Conservation (phyloP, 2,797 vertebrate genomes). For the Spinus olivaceus region DNA sequence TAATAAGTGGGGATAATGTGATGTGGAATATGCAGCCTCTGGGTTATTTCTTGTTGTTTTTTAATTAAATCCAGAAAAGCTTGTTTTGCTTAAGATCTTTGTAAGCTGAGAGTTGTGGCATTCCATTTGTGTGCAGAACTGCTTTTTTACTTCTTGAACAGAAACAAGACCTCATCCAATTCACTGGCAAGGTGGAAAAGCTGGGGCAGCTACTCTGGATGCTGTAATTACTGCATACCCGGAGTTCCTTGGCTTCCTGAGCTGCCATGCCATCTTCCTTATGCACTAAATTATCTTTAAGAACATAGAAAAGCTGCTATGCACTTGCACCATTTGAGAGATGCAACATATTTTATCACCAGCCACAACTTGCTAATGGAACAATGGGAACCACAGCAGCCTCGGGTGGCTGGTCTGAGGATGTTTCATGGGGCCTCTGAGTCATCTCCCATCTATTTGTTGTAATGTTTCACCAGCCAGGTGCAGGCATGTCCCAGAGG, state of each 20-base stretch:
- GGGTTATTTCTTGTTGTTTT: slow-evolving; percentile 16
- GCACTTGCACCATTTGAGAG: not conserved
- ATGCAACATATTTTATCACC: not conserved
- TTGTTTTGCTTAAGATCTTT: not conserved
- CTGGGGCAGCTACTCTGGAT: not conserved
- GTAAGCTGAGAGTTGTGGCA: not conserved
- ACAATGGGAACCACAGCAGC: not conserved
- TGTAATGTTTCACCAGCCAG: slow-evolving; percentile 15
- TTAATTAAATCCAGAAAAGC: slow-evolving; percentile 17
- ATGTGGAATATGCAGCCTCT: not conserved
- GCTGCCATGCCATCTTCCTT: not conserved
- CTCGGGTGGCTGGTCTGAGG: not conserved
- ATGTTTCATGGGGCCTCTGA: slow-evolving; percentile 22
- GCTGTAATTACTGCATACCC: not conserved
- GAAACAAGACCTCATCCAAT: not conserved
- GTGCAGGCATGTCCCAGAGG: not conserved
- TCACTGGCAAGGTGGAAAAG: not conserved
- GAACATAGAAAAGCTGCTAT: not conserved
- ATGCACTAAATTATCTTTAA: not conserved
- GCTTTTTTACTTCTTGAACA: not conserved
- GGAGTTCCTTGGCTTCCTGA: not conserved
- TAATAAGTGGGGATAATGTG: not conserved
- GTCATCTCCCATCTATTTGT: not conserved
- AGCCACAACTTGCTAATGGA: slow-evolving; percentile 31
- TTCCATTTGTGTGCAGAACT: not conserved